Base-by-base conservation (phyloP, 2,888 invertebrate species). In the Slavum lentiscoides region DNA sequence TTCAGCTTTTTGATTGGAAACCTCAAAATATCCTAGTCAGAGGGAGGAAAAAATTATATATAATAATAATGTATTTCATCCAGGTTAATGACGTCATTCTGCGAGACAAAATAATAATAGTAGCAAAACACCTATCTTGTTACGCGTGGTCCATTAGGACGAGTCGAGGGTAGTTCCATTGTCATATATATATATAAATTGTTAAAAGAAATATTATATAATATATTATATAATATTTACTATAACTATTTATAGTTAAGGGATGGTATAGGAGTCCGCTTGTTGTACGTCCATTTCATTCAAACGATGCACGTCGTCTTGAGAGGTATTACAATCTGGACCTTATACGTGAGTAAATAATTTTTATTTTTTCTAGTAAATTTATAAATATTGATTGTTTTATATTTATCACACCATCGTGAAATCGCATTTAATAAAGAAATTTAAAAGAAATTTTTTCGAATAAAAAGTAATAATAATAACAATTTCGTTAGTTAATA, bases 1-100 rank as follows among this genome's bases (percentile, higher is more conserved):
- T 90, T 89, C 73, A 93, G 86, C 84, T 91, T 90, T 84, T 89
- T 90, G 84, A 93, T 89, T 84, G 91, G 89, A 83, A 90, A 90
- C 84, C 88, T 89, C 75, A 89, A 90, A 84, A 90, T 90, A 84
- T 91, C 90, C 91, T 91, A 86, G 49, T 87, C 87, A 83, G 84
- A 84, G 83, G 85, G 84, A 77, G 74, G 58, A 49, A 70, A 70
- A 43, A 43, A 43, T 43, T 74, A 62, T 61, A 15, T n/a, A 59
- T n/a, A 61, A 69, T 49, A 67, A 80, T 58, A 74, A 74, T 62
- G 49, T 70, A 49, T 62, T 62, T 70, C 17, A 43, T 39, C n/a
- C 68, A 53, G 39, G 70, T 66, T 30, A 74, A 74, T 74, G 74
- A 81, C 75, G 81, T 68, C 81, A 81, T 74, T 59, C 64, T 21